Conservation (phyloP, 1,140 invertebrate genomes). For the Microvelia longipes region DNA sequence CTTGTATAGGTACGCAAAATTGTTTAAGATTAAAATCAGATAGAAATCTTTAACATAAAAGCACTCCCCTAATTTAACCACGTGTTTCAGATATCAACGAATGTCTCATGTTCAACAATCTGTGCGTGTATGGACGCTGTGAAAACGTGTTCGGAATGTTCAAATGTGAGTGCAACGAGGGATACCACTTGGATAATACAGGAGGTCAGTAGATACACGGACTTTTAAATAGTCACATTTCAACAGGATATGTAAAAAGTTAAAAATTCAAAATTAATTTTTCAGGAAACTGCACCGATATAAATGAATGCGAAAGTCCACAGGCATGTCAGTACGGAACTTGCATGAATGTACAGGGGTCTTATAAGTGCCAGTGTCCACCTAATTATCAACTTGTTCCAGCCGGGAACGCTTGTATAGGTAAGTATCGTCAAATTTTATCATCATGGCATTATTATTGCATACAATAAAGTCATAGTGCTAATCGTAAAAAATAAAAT, state of each 20-base stretch:
- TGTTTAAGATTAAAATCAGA: conserved; percentile 6
- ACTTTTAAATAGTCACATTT: conserved; percentile 11
- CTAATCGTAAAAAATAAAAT: too few relatives aligned
- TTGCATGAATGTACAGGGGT: conserved; percentile 41
- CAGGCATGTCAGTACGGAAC: conserved; percentile 40
- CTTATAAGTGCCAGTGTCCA: conserved; percentile 38
- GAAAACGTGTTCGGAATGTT: conserved; percentile 82
- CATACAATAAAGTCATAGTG: too few relatives aligned
- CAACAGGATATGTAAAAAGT: background rate
- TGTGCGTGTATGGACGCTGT: conserved; percentile 72
- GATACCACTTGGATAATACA: conserved; percentile 61
- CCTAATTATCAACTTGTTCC: conserved; percentile 44
- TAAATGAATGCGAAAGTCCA: conserved; percentile 44
- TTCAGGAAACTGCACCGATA: conserved; percentile 37
- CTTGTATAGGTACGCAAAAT: conserved; percentile 45
- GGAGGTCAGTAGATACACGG: conserved; percentile 44
- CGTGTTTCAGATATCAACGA: conserved; percentile 65
- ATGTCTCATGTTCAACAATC: conserved; percentile 70
- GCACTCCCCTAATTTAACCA: background rate
- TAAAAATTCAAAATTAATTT: too few relatives aligned
- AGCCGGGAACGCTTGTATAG: conserved; percentile 51
- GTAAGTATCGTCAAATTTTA: conserved; percentile 31
- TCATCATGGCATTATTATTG: background rate
- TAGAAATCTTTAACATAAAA: conserved; percentile 15
- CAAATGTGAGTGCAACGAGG: conserved; percentile 66